Evolutionary conservation across 2,113 vertebrate genomes (phyloP).

Genomic region (Pollimyrus isidori): DNA sequence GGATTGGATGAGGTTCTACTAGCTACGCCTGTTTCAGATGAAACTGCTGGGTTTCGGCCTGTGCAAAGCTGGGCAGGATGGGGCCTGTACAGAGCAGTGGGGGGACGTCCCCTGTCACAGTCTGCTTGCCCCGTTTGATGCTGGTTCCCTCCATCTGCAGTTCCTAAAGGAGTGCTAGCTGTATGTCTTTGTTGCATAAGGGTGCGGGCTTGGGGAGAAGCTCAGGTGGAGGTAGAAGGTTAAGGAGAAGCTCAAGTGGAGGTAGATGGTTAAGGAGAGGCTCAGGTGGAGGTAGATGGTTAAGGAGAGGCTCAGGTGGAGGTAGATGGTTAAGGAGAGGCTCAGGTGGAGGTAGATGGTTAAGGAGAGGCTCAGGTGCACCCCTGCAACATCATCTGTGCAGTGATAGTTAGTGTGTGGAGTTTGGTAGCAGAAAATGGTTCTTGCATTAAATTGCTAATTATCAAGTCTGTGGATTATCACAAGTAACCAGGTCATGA

Average conservation of each 20-base stretch:
- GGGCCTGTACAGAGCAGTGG: constrained; percentile 1
- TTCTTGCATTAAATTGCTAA: background rate
- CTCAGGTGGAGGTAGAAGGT: no score
- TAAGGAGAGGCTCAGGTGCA: no score
- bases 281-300: background rate
- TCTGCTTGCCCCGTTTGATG: background rate
- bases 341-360: no score
- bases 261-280: background rate
- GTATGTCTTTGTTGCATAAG: background rate
- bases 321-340: no score
- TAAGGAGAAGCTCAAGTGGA: no score
- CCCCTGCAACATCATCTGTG: background rate
- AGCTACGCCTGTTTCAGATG: background rate
- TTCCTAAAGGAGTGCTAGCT: background rate
- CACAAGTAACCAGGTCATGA: background rate
- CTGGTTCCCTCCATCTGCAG: background rate
- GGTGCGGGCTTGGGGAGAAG: background rate
- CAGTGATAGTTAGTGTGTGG: background rate
- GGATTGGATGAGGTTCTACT: background rate
- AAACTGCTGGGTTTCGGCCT: background rate
- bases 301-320: no score
- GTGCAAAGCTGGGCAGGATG: constrained; percentile 25
- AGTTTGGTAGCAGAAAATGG: background rate
- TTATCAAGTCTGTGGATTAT: background rate
- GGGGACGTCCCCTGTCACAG: background rate